Evolutionary conservation across 2,888 invertebrate genomes (phyloP), one percentile per base, ranked within the genome.

Genomic region (Trichogramma dendrolimi): DNA sequence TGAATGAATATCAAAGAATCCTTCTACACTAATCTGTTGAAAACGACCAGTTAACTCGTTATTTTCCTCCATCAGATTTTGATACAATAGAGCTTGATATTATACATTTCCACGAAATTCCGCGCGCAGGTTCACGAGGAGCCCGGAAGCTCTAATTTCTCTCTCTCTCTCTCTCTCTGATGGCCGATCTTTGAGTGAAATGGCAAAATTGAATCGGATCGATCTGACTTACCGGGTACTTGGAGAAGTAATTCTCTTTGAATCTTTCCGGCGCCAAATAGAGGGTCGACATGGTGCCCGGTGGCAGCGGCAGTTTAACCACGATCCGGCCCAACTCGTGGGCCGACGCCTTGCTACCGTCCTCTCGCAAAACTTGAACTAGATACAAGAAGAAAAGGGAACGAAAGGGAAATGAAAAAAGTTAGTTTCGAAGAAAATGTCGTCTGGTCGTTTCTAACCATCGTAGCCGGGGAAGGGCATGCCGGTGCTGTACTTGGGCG

Each of bases 401-500:
- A 44, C 38, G n/a, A 2, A 4, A 27, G 11, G 14, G 4, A 51
- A 61, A 58, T n/a, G 5, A 51, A 54, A 38, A 58, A 58, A 48
- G 27, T 2, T 51, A 1, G n/a, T 5, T 42, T 11, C 40, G 40
- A 53, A 53, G 6, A 53, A 53, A 14, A 10, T 39, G 27, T 27
- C 27, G 27, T 27, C 14, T 27, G 27, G 27, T 27, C 27, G 27
- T 27, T 27, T 27, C 43, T 40, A 79, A 92, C 92, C 84, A 71
- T 93, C 86, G 76, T 92, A 96, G 66, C 96, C 96, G 6, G 94
- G 91, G 49, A 94, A 87, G 0, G 95, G 90, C 78, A 91, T 86
- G 0, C 96, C 96, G 0, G 93, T 89, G 1, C 90, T 87, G 70
- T 87, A 87, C 67, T 84, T 85, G 0, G 91, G 92, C 0, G 91